Evolutionary conservation across 1,140 invertebrate species (phyloP).

Genomic region (Heliconius eleuchia): DNA sequence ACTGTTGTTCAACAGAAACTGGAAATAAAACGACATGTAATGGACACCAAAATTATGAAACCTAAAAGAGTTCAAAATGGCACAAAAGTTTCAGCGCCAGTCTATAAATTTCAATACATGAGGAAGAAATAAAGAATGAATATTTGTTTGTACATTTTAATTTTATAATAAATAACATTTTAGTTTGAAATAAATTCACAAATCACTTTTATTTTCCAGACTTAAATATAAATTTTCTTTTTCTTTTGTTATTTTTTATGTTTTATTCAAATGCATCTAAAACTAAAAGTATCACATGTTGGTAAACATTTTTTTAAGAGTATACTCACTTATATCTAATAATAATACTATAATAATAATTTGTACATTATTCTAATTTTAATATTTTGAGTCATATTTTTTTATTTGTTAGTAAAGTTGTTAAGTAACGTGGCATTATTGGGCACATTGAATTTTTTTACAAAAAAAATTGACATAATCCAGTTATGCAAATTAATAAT

Average conservation of each 20-base stretch:
- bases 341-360: neutral
- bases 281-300: constrained; percentile 25
- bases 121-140: constrained; percentile 85
- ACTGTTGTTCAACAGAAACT: constrained; percentile 92
- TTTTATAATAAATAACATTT: neutral
- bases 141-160: neutral
- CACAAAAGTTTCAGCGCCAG: constrained; percentile 87
- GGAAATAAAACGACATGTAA: constrained; percentile 88
- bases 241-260: neutral
- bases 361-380: constrained; percentile 9
- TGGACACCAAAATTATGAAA: constrained; percentile 84
- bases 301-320: constrained; percentile 6
- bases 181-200: neutral
- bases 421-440: neutral
- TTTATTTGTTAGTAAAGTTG: neutral
- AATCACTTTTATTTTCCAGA: neutral
- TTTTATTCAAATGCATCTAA: constrained; percentile 23
- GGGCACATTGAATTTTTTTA: neutral
- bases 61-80: constrained; percentile 86
- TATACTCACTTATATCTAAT: neutral
- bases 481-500: neutral
- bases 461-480: neutral
- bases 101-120: constrained; percentile 93
- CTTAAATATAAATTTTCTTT: neutral
- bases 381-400: constrained; percentile 10